These are phyloP conservation scores for Passer montanus DNA, from an alignment of 2,113 vertebrate species.

Conservation along the genomic window DNA sequence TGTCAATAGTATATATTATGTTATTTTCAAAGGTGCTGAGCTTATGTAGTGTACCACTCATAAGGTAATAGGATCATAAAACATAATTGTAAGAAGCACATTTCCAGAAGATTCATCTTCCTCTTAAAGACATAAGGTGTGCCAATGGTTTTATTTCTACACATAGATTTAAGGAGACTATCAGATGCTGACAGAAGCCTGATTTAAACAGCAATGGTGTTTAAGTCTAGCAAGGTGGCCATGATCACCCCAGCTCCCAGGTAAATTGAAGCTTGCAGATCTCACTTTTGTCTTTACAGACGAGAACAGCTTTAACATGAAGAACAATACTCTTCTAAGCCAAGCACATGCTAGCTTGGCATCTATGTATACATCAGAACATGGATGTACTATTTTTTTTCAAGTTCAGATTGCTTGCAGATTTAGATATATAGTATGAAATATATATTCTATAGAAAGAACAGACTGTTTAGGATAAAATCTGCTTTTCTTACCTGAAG, in stretches of 20 bases:
- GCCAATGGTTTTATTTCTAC: conserved; percentile 34
- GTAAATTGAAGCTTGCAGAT: neutral
- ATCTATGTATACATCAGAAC: neutral
- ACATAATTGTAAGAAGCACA: conserved; percentile 51
- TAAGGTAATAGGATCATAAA: conserved; percentile 65
- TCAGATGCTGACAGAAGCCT: conserved; percentile 30
- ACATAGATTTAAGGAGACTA: conserved; percentile 37
- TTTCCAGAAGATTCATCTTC: conserved; percentile 49
- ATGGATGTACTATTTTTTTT: neutral
- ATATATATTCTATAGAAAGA: neutral
- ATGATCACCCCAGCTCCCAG: conserved; percentile 14
- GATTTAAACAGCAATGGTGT: conserved; percentile 41
- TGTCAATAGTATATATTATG: conserved; percentile 4
- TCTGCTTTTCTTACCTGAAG: neutral
- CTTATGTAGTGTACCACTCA: conserved; percentile 29
- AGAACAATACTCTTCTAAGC: neutral
- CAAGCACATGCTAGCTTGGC: neutral
- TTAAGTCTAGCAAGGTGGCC: conserved; percentile 22
- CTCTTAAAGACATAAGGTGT: neutral
- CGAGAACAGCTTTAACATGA: neutral
- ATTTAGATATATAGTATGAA: neutral
- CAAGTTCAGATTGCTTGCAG: neutral
- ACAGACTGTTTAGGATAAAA: neutral
- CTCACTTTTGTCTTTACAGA: neutral
- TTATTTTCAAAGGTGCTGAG: conserved; percentile 45